Evolutionary conservation across 2,797 vertebrate species (phyloP).

Genomic region (Galago senegalensis): DNA sequence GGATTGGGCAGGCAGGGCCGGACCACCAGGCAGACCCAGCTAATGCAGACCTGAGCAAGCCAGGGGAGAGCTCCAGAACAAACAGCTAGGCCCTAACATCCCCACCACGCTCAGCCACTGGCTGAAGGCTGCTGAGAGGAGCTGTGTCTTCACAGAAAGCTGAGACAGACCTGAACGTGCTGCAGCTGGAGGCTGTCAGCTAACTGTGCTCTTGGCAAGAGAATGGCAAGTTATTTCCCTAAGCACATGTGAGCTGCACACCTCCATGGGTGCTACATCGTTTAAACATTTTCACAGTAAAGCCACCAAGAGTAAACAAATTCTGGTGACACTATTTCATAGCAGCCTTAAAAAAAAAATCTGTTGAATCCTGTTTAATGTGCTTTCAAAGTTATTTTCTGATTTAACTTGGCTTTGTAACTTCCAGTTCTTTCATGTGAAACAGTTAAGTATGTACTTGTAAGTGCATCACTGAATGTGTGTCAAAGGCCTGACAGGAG

Average conservation of each 20-base stretch:
- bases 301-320: constrained; percentile 62
- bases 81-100: neutral
- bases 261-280: neutral
- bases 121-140: neutral
- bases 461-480: constrained; percentile 23
- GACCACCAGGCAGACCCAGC: neutral
- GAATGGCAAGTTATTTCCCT: neutral
- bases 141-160: neutral
- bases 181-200: neutral
- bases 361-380: constrained; percentile 48
- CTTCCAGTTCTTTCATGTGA: constrained; percentile 13
- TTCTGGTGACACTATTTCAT: constrained; percentile 60
- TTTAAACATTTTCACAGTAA: constrained; percentile 8
- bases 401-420: constrained; percentile 50
- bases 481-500: constrained; percentile 57
- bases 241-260: neutral
- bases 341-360: constrained; percentile 56
- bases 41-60: neutral
- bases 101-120: neutral
- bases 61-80: neutral
- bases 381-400: constrained; percentile 61
- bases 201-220: neutral
- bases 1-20: neutral
- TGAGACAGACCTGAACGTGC: neutral
- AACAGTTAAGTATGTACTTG: constrained; percentile 42